Conservation (phyloP, 2,888 invertebrate genomes). For the Chloroclysta siterata region DNA sequence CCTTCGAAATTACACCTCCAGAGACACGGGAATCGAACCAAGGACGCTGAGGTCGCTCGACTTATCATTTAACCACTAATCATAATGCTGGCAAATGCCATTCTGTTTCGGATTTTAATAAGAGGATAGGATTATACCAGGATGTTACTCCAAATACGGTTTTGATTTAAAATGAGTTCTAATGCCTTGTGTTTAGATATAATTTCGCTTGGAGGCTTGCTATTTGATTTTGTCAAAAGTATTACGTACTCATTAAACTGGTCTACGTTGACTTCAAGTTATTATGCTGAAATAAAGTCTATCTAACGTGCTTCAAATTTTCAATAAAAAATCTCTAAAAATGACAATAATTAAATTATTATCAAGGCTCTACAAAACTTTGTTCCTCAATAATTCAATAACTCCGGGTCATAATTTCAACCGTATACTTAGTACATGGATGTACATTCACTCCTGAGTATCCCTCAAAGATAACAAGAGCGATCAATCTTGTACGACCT, state of each 20-base stretch:
- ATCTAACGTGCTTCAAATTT: too few species aligned
- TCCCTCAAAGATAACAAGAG: not conserved
- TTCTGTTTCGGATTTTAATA: conserved; percentile 78
- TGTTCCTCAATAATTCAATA: too few species aligned
- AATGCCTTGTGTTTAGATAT: not conserved
- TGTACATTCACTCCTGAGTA: not conserved
- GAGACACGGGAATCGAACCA: conserved; percentile 82
- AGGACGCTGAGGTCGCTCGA: conserved; percentile 79
- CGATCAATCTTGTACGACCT: not conserved
- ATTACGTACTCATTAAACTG: too few species aligned
- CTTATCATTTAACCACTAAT: conserved; percentile 82
- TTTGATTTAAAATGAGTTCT: conserved; percentile 16
- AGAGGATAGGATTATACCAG: conserved; percentile 60
- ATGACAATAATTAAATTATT: too few species aligned
- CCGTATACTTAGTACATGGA: too few species aligned
- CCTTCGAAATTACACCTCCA: conserved; percentile 79
- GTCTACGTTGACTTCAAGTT: too few species aligned
- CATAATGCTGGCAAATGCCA: conserved; percentile 79
- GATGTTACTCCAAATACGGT: conserved; percentile 19
- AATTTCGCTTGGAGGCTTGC: not conserved
- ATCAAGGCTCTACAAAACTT: too few species aligned
- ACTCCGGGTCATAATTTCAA: too few species aligned
- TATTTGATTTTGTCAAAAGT: not conserved
- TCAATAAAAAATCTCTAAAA: too few species aligned
- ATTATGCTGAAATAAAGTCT: too few species aligned